Conservation (phyloP, 1,140 invertebrate genomes). For the Notospermus geniculatus region DNA sequence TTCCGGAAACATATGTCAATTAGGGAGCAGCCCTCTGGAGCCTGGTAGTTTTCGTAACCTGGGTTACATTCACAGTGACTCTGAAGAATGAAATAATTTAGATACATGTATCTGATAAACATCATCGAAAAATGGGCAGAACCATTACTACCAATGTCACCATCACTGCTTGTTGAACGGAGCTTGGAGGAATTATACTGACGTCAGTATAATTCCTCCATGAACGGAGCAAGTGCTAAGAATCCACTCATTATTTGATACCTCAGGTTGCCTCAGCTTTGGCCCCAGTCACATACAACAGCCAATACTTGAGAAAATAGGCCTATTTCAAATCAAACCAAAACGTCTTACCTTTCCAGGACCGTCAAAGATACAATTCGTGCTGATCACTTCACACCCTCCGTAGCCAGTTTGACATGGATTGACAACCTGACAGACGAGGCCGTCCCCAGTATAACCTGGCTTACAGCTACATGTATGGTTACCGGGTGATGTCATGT, state of each 20-base stretch:
- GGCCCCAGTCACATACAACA: too few species aligned
- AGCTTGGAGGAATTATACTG: too few species aligned
- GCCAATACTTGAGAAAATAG: too few species aligned
- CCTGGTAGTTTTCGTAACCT: slow-evolving; percentile 32
- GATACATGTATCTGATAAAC: too few species aligned
- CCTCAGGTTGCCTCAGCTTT: too few species aligned
- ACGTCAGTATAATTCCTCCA: too few species aligned
- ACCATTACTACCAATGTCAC: too few species aligned
- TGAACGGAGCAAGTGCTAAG: too few species aligned
- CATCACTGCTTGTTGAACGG: too few species aligned
- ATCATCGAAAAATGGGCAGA: background rate
- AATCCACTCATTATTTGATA: too few species aligned
- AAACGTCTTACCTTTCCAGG: slow-evolving; percentile 35
- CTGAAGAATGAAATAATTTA: slow-evolving; percentile 31
- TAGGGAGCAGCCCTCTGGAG: slow-evolving; percentile 27
- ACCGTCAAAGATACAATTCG: slow-evolving; percentile 30
- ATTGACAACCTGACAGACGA: slow-evolving; percentile 34
- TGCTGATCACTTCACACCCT: slow-evolving; percentile 30
- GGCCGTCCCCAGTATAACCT: slow-evolving; percentile 37
- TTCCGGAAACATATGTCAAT: slow-evolving; percentile 31
- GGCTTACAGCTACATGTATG: slow-evolving; percentile 31
- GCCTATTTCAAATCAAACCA: too few species aligned
- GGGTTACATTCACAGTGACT: slow-evolving; percentile 32
- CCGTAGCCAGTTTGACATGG: slow-evolving; percentile 35
- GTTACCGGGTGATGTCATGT: slow-evolving; percentile 20